Conservation (phyloP, 2,888 invertebrate genomes). For the Apodemia arnacis region DNA sequence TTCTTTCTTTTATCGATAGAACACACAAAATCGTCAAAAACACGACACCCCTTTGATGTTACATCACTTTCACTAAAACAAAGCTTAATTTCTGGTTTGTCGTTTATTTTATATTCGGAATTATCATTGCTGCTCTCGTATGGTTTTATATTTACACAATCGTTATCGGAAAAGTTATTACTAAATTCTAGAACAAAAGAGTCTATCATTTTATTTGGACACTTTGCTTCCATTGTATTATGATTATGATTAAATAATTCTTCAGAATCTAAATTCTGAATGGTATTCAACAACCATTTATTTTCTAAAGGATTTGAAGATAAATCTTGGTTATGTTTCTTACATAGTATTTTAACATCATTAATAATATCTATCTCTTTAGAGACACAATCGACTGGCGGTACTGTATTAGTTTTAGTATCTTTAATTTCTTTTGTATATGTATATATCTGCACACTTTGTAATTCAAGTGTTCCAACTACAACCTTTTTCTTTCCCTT, state of each 20-base stretch:
- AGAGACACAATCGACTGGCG: not conserved
- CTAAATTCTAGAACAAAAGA: not conserved
- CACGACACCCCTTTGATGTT: constrained; percentile 87
- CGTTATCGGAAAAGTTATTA: constrained; percentile 4
- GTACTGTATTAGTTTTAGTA: not conserved
- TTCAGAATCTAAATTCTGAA: constrained; percentile 4
- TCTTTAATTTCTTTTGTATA: not conserved
- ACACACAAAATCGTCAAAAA: not conserved
- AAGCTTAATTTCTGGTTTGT: constrained; percentile 85
- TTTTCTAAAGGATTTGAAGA: not conserved
- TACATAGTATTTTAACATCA: not conserved
- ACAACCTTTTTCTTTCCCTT: constrained; percentile 50
- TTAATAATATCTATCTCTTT: not conserved
- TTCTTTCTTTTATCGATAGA: too few species aligned
- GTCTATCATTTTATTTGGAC: not conserved
- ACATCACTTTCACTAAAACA: constrained; percentile 88
- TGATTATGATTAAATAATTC: not conserved
- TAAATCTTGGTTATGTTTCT: not conserved
- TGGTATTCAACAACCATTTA: not conserved
- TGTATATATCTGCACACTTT: not conserved
- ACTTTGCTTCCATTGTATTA: not conserved
- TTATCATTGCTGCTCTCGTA: constrained; percentile 45
- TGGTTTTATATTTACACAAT: constrained; percentile 50
- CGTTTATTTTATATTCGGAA: constrained; percentile 26
- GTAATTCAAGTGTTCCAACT: not conserved